Percentiles rank a stretch among this genome's conserved stretches.
Evolutionary conservation across 2,113 vertebrate species (phyloP).

Genomic region (Leptosomus discolor): DNA sequence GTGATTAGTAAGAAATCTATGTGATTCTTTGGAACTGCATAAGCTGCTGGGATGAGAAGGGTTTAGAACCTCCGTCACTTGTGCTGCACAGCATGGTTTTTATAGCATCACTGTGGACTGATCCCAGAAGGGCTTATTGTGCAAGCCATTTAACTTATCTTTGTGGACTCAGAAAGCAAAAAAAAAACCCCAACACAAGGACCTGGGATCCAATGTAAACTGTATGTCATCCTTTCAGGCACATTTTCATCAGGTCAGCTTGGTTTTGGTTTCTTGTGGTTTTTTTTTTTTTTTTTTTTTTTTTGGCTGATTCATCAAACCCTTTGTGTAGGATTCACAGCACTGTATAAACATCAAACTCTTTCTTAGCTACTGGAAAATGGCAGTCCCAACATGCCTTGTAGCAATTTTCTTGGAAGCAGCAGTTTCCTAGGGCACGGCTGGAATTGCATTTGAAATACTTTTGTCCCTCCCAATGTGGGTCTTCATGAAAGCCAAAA

Average conservation of each 20-base stretch:
- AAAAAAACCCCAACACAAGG: neutral
- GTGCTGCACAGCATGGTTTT: neutral
- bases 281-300: neutral
- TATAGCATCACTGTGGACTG: neutral
- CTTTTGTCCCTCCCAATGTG: neutral
- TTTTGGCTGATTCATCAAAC: neutral
- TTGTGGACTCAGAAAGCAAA: neutral
- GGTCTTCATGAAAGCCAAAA: neutral
- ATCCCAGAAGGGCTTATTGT: neutral
- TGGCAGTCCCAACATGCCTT: neutral
- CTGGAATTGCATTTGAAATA: neutral
- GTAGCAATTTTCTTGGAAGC: neutral
- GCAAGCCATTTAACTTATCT: neutral
- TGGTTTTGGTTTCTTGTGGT: too few relatives aligned
- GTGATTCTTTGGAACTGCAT: neutral
- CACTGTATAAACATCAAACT: neutral
- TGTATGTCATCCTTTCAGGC: neutral
- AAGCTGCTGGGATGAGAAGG: neutral
- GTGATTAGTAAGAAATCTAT: neutral
- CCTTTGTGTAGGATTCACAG: neutral
- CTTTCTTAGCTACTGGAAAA: neutral
- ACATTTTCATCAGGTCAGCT: neutral
- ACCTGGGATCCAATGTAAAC: neutral
- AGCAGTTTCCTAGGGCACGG: neutral
- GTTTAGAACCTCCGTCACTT: neutral